phyloP scores from a whole-genome alignment of 2,888 invertebrate genomes.

The Syrphus vitripennis region DNA sequence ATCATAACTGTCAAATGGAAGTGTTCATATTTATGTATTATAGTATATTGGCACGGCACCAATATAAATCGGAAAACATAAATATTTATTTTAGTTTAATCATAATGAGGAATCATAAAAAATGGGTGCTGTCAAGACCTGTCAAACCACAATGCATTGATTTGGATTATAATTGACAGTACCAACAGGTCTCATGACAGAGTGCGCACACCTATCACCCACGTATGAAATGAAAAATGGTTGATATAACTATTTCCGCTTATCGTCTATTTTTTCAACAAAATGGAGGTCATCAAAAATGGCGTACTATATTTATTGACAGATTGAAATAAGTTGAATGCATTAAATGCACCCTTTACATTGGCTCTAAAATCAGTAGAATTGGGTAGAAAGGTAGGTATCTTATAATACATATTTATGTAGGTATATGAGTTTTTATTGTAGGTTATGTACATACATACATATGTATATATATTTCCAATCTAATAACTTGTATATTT shows the following conservation, averaged over 20 bases:
- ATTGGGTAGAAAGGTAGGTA: too few species aligned
- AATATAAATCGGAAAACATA: background rate
- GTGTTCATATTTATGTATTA: background rate
- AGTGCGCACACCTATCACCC: background rate
- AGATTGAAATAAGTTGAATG: background rate
- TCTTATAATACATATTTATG: background rate
- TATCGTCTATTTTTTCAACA: background rate
- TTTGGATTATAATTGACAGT: background rate
- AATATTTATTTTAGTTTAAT: background rate
- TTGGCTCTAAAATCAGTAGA: background rate
- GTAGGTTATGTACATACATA: conserved; percentile 8
- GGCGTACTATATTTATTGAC: background rate
- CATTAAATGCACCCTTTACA: background rate
- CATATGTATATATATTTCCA: conserved; percentile 76
- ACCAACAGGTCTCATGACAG: too few species aligned
- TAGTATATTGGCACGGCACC: background rate
- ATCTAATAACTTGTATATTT: conserved; percentile 78
- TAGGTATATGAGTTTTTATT: background rate
- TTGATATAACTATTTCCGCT: background rate
- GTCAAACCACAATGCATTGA: background rate
- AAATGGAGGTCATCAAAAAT: background rate
- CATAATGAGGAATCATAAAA: background rate
- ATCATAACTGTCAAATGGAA: conserved; percentile 11
- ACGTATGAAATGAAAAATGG: background rate
- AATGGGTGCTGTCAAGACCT: background rate